Percentiles rank a stretch among this genome's conserved stretches.
Conservation (phyloP, 1,140 invertebrate species). For the Anastrepha obliqua region DNA sequence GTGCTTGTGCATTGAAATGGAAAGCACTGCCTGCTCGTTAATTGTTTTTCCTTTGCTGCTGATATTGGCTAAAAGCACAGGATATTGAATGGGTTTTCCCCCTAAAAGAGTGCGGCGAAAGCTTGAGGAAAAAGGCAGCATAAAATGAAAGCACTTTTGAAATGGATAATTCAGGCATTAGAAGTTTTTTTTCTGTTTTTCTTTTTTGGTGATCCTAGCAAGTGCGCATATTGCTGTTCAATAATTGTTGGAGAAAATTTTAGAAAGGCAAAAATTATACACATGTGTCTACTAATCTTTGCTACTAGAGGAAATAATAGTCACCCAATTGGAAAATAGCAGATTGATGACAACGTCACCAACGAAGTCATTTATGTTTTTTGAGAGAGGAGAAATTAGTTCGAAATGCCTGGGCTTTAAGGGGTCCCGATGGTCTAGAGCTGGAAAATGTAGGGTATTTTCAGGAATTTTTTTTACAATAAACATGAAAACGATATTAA, state of each 20-base stretch:
- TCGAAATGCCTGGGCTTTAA: no score
- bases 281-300: neutral
- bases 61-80: neutral
- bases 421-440: no score
- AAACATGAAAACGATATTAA: no score
- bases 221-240: neutral
- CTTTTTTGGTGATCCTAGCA: neutral
- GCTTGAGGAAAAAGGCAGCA: neutral
- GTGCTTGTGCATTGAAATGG: neutral
- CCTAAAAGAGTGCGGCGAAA: neutral
- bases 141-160: neutral
- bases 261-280: neutral
- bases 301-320: no score
- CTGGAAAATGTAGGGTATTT: no score
- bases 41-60: conserved; percentile 7
- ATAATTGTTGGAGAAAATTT: neutral
- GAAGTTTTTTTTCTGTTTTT: neutral
- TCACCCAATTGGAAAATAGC: no score
- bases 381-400: no score
- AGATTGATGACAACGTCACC: no score
- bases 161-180: neutral
- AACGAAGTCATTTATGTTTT: no score
- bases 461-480: no score
- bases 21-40: conserved; percentile 14
- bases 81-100: conserved; percentile 10